Evolutionary conservation across 37 sponge, comb jelly and placozoan genomes (phyloP).

Genomic region (Ianthella basta): DNA sequence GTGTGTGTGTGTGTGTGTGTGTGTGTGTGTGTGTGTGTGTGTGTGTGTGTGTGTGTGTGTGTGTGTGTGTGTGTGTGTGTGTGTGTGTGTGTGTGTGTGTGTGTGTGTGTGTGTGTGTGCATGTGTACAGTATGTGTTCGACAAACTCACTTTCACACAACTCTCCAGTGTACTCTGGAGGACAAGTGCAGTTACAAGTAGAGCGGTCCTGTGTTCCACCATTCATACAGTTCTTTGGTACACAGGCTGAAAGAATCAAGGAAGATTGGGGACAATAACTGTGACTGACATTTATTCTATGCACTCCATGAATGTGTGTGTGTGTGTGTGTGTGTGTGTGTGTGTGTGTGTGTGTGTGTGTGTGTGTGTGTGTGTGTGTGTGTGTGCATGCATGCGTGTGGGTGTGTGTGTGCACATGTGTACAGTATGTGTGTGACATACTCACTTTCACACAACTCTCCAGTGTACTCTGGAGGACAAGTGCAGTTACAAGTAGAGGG

Average conservation of each 20-base stretch:
- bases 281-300: no score
- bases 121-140: not conserved
- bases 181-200: no score
- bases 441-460: no score
- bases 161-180: no score
- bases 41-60: not conserved
- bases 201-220: no score
- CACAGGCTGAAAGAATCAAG: no score
- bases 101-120: conserved; percentile 4
- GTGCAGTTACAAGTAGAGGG: no score
- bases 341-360: conserved; percentile 43
- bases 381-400: conserved; percentile 18
- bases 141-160: no score
- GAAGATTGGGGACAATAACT: not conserved
- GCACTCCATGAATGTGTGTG: conserved; percentile 25
- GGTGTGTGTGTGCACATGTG: conserved; percentile 12
- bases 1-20: conserved; percentile 39
- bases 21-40: not conserved
- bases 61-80: conserved; percentile 4
- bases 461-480: no score
- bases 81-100: not conserved
- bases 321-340: conserved; percentile 34
- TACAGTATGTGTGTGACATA: not conserved
- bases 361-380: conserved; percentile 28
- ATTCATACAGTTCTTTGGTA: no score